Conservation (phyloP, 2,888 invertebrate species). For the Epistrophella euchroma region DNA sequence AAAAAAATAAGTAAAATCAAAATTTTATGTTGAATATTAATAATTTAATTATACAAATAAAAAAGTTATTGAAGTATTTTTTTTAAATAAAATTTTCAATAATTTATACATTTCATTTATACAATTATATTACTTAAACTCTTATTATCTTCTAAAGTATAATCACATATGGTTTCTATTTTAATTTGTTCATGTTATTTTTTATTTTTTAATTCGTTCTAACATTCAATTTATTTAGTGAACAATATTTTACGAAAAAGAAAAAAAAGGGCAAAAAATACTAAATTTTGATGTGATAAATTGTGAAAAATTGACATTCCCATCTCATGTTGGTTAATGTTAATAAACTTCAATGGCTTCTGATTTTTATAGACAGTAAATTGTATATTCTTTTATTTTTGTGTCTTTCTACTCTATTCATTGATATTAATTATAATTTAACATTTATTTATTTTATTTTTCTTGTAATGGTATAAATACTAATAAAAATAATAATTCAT, state of each 20-base stretch:
- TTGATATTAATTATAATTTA: conserved; percentile 32
- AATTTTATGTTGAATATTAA: neutral
- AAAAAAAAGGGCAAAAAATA: neutral
- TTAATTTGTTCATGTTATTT: conserved; percentile 18
- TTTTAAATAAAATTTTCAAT: conserved; percentile 9
- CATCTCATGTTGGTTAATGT: conserved; percentile 37
- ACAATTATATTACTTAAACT: conserved; percentile 23
- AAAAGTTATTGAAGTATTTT: conserved; percentile 10
- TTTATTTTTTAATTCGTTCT: conserved; percentile 21
- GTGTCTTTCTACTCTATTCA: conserved; percentile 47
- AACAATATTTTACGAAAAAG: conserved; percentile 17
- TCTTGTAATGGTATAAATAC: conserved; percentile 34
- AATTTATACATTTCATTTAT: conserved; percentile 30
- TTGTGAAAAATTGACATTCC: conserved; percentile 70
- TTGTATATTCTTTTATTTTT: conserved; percentile 4
- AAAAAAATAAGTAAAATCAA: conserved; percentile 5
- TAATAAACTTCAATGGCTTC: conserved; percentile 43
- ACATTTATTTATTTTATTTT: neutral
- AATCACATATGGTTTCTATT: conserved; percentile 71
- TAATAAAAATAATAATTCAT: conserved; percentile 33
- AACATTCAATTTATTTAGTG: conserved; percentile 40
- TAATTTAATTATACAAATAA: conserved; percentile 21
- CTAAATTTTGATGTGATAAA: conserved; percentile 35
- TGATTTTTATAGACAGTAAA: neutral
- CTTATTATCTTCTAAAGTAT: conserved; percentile 58